Evolutionary conservation across 2,888 invertebrate genomes (phyloP), one percentile per base, ranked within the genome.

Genomic region (Artemia sp.): DNA sequence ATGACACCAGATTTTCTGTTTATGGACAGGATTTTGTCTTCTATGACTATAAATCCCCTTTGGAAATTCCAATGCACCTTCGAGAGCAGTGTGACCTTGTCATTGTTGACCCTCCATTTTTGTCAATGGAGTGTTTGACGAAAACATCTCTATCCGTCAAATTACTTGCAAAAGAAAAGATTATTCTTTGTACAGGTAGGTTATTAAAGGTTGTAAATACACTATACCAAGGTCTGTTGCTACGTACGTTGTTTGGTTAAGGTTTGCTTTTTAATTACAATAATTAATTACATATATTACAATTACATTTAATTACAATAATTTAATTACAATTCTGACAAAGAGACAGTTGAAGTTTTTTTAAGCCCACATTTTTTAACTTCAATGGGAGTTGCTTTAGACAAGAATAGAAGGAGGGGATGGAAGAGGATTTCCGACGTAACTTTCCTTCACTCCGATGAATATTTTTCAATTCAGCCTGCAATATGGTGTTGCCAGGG

Each of bases 101-200:
- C 1, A 82, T 97, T 70, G 91, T 89, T 0, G 96, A 97, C 80
- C 96, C 97, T 1, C 97, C 97, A 0, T 96, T 95, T 79, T 81
- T 97, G 4, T 89, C 93, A 0, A 88, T 91, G 74, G 95, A 95
- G 77, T 96, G 96, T 78, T 82, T 95, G 68, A 83, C 84, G 1
- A 93, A 94, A 81, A 87, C 87, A 0, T 84, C 90, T 0, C 79
- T 85, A 71, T 91, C 92, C 0, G 84, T 94, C 1, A 85, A 85
- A 74, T 84, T 85, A 74, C 77, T 96, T 69, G 79, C 85, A 0
- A 89, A 86, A 76, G 82, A 84, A 11, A 87, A 88, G 77, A 84
- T 94, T 51, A 83, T 94, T 2, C 81, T 96, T 9, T 95, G 94
- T 76, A 94, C 95, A 68, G 94, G 92, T 83, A 78, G 73, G 70